Base-by-base conservation (phyloP, 2,888 invertebrate species). In the Metopia argyrocephala region DNA sequence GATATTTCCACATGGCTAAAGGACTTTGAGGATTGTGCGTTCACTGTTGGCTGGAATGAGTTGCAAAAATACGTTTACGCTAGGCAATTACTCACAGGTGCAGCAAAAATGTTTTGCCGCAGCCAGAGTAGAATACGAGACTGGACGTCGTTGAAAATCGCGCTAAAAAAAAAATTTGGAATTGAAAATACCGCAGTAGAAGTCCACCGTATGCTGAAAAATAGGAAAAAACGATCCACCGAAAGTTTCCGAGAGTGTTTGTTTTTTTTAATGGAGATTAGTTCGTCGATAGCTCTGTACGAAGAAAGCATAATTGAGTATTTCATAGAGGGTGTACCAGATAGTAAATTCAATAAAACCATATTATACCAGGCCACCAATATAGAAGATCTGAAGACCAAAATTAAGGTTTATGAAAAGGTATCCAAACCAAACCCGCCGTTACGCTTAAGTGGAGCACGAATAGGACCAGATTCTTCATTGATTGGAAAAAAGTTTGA, bases 21-120 rank as follows among this genome's bases (percentile, higher is more conserved):
- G 1, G 65, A 74, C 15, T 74, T 74, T 57, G 65, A 74, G 15
- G 31, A 56, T 27, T 52, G 70, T 21, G 83, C 83, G 15, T 25
- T 46, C 2, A 75, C 70, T 0, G 71, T 78, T 0, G 61, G 38
- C 1, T 82, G 82, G 78, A 79, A 75, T 38, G 56, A 54, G 7
- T 4, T 83, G 21, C 78, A 82, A 23, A 82, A 79, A 38, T 82
- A 61, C 31, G 59, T 82, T 18, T 79, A 80, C 52, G 56, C 48
- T 1, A 76, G 54, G 5, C 76, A 76, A 15, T 18, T 79, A 20
- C 27, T 78, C 21, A 82, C 76, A 15, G 78, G 79, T 2, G 78
- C 79, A 3, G 82, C 81, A 3, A 82, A 59, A 50, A 56, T 83
- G 7, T 82, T 74, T 59, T 46, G 79, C 15, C 62, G 80, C 2